Percentiles rank a stretch among this genome's conserved stretches.
These are phyloP conservation scores for Bruchidius siliquastri DNA, from an alignment of 2,888 invertebrate genomes.

Conservation along the genomic window DNA sequence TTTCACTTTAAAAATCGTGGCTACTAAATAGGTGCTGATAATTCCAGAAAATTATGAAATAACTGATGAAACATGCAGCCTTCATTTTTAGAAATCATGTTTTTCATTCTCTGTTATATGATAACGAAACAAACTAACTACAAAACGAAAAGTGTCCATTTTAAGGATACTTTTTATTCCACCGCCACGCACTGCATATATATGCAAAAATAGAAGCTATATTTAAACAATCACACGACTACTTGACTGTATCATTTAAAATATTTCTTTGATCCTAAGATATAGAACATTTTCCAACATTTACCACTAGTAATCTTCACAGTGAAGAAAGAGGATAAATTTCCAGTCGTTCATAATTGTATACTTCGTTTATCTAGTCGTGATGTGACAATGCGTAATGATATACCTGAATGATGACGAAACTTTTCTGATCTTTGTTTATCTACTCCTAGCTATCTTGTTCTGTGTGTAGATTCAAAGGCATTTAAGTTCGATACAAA, in stretches of 20 bases:
- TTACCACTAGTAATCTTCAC: neutral
- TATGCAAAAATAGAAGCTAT: neutral
- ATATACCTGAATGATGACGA: slow-evolving; percentile 28
- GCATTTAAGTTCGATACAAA: too few species aligned
- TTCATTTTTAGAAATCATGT: too few species aligned
- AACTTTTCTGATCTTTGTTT: slow-evolving; percentile 29
- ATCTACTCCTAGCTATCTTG: slow-evolving; percentile 1
- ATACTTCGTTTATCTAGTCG: neutral
- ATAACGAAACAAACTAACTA: too few species aligned
- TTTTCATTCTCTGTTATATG: too few species aligned
- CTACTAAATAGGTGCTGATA: too few species aligned
- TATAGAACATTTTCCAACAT: neutral
- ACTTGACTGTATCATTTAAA: neutral
- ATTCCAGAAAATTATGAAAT: too few species aligned
- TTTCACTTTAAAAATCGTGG: too few species aligned
- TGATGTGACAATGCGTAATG: slow-evolving; percentile 21
- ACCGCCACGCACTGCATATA: neutral
- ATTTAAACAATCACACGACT: neutral
- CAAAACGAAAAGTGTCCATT: neutral
- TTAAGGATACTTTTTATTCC: neutral
- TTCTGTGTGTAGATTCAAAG: too few species aligned
- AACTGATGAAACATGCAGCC: too few species aligned
- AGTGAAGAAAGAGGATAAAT: neutral
- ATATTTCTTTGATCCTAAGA: neutral
- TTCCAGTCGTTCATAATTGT: neutral